These are phyloP conservation scores for Acanthis flammea DNA, from an alignment of 2,797 vertebrate species.

Conservation along the genomic window DNA sequence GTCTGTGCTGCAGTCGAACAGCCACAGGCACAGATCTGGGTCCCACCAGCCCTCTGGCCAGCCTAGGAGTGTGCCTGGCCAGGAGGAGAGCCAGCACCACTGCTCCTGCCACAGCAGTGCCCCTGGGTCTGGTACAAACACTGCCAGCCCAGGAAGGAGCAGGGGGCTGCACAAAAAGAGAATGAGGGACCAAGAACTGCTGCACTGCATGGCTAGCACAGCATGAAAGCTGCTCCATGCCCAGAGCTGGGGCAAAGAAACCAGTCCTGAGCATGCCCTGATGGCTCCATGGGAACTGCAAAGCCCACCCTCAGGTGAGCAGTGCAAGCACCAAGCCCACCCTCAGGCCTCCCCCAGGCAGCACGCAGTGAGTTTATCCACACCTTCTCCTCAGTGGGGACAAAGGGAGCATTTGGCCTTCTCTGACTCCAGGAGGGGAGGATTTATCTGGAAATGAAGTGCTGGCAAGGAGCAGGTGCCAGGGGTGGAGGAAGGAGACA, in stretches of 20 bases:
- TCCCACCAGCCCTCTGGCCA: not conserved
- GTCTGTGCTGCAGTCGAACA: rapidly evolving
- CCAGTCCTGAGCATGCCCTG: rapidly evolving
- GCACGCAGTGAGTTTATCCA: not conserved
- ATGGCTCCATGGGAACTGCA: not conserved
- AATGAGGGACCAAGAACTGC: not conserved
- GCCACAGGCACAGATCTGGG: not conserved
- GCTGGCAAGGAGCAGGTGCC: not conserved
- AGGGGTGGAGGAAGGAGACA: not conserved
- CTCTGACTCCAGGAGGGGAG: not conserved
- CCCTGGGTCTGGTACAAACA: not conserved
- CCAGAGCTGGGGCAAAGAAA: not conserved
- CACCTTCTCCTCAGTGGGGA: not conserved
- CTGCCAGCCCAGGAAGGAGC: not conserved
- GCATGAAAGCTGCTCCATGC: not conserved
- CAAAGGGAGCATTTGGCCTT: not conserved
- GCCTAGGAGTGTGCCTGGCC: not conserved
- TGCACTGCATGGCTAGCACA: not conserved
- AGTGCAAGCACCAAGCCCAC: not conserved
- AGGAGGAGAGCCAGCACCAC: not conserved
- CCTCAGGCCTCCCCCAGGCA: not conserved
- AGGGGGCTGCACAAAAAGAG: not conserved
- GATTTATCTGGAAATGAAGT: not conserved
- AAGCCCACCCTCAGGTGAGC: not conserved
- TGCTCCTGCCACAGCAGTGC: not conserved